Conservation (phyloP, 2,888 invertebrate genomes). For the Ischnura elegans region DNA sequence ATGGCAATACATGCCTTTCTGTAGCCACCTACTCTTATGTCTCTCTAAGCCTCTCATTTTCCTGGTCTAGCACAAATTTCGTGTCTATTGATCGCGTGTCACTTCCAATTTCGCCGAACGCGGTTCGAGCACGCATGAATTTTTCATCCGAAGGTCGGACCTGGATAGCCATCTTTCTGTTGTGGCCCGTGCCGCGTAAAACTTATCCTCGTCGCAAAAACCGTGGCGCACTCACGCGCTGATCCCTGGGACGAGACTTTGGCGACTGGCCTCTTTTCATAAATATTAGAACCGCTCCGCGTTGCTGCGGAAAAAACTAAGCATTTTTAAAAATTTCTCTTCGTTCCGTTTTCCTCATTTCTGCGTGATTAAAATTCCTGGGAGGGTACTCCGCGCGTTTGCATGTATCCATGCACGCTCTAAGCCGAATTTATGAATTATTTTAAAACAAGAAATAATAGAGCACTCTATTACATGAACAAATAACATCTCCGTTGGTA, state of each 20-base stretch:
- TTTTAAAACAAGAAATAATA: not conserved
- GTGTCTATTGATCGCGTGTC: not conserved
- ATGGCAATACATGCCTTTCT: too few relatives aligned
- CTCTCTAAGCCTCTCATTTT: not conserved
- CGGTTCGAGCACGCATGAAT: constrained; percentile 2
- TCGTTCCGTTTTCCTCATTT: not conserved
- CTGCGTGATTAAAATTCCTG: not conserved
- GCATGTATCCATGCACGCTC: not conserved
- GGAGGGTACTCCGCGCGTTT: not conserved
- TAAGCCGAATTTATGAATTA: too few relatives aligned
- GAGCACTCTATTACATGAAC: too few relatives aligned
- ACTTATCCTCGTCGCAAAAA: not conserved
- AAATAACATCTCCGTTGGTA: too few relatives aligned
- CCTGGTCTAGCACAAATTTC: not conserved
- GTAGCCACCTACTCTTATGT: too few relatives aligned
- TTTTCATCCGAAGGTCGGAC: not conserved
- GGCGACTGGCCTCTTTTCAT: not conserved
- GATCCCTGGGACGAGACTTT: not conserved
- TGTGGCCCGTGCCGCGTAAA: not conserved
- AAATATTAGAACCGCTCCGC: not conserved
- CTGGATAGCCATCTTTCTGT: not conserved
- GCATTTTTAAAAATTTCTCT: not conserved
- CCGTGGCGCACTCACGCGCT: not conserved
- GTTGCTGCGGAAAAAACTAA: not conserved
- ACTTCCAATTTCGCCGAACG: not conserved